Base-by-base conservation (phyloP, 2,797 vertebrate genomes). In the Orientallactaga sibirica region DNA sequence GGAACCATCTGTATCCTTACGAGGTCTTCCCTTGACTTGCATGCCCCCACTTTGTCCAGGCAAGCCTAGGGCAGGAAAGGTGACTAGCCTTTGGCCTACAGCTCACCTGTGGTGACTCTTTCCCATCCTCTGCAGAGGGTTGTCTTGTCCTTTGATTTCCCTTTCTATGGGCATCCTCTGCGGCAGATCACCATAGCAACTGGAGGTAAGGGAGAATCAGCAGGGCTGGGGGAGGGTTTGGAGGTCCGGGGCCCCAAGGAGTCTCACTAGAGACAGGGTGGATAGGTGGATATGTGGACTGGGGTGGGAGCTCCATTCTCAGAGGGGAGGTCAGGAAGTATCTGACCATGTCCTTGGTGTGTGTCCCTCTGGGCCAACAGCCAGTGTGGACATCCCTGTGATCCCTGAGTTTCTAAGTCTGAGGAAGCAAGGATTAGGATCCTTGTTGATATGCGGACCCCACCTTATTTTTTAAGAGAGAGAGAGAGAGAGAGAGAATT, bases 151-250 rank as follows among this genome's bases (percentile, higher is more conserved):
- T 99, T 99, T 86, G 99, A 99, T 91, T 99, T 99, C 96, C 99
- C 99, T 68, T 99, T 99, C 98, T 99, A 99, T 1, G 99, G 99
- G 92, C 99, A 99, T 98, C 94, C 97, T 97, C 96, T 99, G 97
- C 98, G 99, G 95, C 99, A 99, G 97, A 98, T 99, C 96, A 99
- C 99, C 96, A 98, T 99, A 97, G 99, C 99, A 68, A 99, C 99
- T 0, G 99, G 99, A 91, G 99, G 99, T 99, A 98, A 98, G 98
- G 83, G 85, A 7, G 5, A 52, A 33, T n/a, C 25, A 0, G 27
- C 16, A 7, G 66, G 84, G 29, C 3, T 16, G 48, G 0, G 64
- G 79, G 86, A 29, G 67, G 68, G 48, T 48, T 37, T 71, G 77
- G 80, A 82, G 73, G 81, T 83, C 81, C 62, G 70, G 52, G 10